These are phyloP conservation scores for Prionace glauca DNA, from an alignment of 2,797 vertebrate species.

Conservation along the genomic window DNA sequence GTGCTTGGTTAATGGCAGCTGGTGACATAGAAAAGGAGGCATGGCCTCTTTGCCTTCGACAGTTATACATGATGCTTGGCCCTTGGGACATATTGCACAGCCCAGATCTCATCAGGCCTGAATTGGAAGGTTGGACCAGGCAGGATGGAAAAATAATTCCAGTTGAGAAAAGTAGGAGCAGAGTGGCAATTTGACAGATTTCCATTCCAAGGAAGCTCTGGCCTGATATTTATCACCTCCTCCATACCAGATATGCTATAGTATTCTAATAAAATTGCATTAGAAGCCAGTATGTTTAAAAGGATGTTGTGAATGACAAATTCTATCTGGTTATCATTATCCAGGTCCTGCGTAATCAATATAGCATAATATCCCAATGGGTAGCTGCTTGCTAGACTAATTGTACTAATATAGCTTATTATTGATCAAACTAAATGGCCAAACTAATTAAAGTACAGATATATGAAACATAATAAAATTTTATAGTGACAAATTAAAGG, in stretches of 20 bases:
- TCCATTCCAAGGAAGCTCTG: no score
- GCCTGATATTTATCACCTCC: not conserved
- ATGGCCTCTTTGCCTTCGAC: no score
- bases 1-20: no score
- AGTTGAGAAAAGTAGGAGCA: no score
- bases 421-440: conserved; percentile 1
- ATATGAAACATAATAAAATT: not conserved
- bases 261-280: not conserved
- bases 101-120: no score
- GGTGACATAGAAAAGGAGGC: no score
- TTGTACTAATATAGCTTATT: not conserved
- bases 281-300: not conserved
- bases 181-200: no score
- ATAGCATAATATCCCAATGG: not conserved
- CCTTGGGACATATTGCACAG: no score
- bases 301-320: not conserved
- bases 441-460: not conserved
- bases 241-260: not conserved
- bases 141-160: no score
- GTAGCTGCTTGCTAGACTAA: not conserved
- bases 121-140: no score
- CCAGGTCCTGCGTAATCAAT: not conserved
- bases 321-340: not conserved
- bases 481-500: not conserved
- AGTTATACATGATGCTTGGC: no score